Conservation (phyloP, 92 coral and sea anemone genomes). For the Porites lobata region DNA sequence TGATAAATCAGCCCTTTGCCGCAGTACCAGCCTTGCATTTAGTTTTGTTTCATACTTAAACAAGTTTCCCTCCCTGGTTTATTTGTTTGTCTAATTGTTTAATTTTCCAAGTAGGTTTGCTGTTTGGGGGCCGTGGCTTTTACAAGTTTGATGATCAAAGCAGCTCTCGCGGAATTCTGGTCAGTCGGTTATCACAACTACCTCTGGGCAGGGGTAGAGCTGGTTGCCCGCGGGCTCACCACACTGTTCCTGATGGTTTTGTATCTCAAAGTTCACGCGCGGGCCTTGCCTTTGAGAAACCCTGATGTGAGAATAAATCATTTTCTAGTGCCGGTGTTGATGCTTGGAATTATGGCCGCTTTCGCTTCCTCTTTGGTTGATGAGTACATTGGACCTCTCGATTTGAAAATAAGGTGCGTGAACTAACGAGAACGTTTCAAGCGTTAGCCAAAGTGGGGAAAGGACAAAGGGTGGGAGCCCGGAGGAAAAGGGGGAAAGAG, state of each 20-base stretch:
- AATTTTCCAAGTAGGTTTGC: slow-evolving; percentile 6
- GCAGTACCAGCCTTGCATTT: too few relatives aligned
- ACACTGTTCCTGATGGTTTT: slow-evolving; percentile 65
- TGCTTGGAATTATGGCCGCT: slow-evolving; percentile 65
- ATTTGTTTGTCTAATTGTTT: neutral
- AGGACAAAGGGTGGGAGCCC: too few relatives aligned
- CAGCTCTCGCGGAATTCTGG: slow-evolving; percentile 56
- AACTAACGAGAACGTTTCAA: too few relatives aligned
- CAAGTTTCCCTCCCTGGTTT: neutral
- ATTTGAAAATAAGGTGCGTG: slow-evolving; percentile 43
- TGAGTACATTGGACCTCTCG: slow-evolving; percentile 69
- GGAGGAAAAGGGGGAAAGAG: too few relatives aligned
- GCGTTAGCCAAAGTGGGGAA: too few relatives aligned
- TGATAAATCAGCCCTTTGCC: too few relatives aligned
- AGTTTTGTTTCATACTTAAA: neutral
- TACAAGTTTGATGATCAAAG: slow-evolving; percentile 57
- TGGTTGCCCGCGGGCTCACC: slow-evolving; percentile 48
- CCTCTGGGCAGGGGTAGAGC: slow-evolving; percentile 61
- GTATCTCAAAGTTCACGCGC: slow-evolving; percentile 52
- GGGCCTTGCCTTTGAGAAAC: slow-evolving; percentile 46
- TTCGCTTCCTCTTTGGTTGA: slow-evolving; percentile 67
- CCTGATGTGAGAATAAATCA: slow-evolving; percentile 61
- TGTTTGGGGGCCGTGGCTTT: slow-evolving; percentile 72
- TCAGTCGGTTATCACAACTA: slow-evolving; percentile 13
- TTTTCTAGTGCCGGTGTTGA: slow-evolving; percentile 67